phyloP scores from a whole-genome alignment of 2,797 vertebrate genomes.

The Alca torda region DNA sequence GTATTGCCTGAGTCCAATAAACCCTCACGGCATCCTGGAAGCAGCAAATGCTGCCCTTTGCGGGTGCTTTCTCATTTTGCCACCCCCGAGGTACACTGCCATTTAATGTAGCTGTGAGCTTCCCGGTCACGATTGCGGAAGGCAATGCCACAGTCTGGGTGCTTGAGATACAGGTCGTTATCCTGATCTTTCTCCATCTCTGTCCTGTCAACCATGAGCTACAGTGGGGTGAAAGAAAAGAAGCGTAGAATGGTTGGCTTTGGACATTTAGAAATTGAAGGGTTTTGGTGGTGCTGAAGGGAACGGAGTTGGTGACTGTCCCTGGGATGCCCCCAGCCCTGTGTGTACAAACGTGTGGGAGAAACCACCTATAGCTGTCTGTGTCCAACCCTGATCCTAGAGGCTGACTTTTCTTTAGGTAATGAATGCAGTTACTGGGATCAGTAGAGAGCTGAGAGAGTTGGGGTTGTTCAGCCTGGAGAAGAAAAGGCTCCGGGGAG shows the following conservation, averaged over 20 bases:
- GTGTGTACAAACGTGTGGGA: not conserved
- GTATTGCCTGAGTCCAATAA: not conserved
- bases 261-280: not conserved
- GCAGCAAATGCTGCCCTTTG: not conserved
- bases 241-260: not conserved
- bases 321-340: not conserved
- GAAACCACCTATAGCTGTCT: not conserved
- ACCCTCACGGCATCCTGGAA: accelerated
- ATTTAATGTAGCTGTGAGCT: not conserved
- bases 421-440: not conserved
- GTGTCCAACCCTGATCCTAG: not conserved
- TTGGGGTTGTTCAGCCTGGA: not conserved
- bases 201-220: accelerated
- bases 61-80: not conserved
- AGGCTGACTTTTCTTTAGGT: not conserved
- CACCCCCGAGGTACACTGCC: accelerated
- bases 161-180: not conserved
- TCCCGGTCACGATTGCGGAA: not conserved
- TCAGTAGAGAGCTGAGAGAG: not conserved
- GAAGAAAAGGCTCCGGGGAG: too few species aligned
- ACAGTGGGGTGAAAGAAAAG: not conserved
- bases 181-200: not conserved
- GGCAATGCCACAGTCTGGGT: not conserved
- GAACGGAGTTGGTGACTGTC: not conserved
- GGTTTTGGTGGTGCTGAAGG: not conserved